phyloP scores from a whole-genome alignment of 1,140 invertebrate genomes.

The Drosophila nikananu region DNA sequence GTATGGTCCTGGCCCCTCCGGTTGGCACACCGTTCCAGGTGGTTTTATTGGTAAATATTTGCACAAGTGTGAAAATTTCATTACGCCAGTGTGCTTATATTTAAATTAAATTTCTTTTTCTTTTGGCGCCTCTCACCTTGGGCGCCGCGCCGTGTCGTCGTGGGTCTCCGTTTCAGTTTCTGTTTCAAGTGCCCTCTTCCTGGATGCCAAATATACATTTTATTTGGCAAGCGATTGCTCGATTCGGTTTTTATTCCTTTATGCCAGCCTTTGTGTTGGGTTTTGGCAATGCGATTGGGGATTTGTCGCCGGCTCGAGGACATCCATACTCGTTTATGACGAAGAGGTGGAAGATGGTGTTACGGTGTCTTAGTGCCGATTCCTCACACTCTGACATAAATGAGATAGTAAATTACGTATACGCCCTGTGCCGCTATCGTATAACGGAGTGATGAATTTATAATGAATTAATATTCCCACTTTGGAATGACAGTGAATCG shows the following conservation, averaged over 20 bases:
- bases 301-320: constrained; percentile 42
- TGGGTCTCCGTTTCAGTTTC: constrained; percentile 24
- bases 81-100: constrained; percentile 83
- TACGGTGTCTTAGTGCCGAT: constrained; percentile 25
- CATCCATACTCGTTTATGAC: neutral
- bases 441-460: constrained; percentile 36
- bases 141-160: constrained; percentile 18
- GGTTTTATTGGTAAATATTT: constrained; percentile 84
- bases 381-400: constrained; percentile 26
- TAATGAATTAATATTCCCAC: constrained; percentile 42
- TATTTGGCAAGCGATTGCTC: constrained; percentile 69
- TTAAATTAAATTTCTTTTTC: constrained; percentile 84
- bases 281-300: constrained; percentile 58
- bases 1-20: constrained; percentile 1
- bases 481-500: constrained; percentile 32
- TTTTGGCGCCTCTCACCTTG: constrained; percentile 44
- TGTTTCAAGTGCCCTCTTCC: constrained; percentile 71
- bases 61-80: constrained; percentile 85
- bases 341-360: constrained; percentile 5
- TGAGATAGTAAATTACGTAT: constrained; percentile 44
- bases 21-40: constrained; percentile 43
- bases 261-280: constrained; percentile 57
- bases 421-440: constrained; percentile 13
- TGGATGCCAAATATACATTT: constrained; percentile 60
- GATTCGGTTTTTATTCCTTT: constrained; percentile 65